A percentile compares a stretch with the other conserved stretches of the same genome.
Conservation (phyloP, 2,888 invertebrate genomes). For the Rhagonycha lutea region DNA sequence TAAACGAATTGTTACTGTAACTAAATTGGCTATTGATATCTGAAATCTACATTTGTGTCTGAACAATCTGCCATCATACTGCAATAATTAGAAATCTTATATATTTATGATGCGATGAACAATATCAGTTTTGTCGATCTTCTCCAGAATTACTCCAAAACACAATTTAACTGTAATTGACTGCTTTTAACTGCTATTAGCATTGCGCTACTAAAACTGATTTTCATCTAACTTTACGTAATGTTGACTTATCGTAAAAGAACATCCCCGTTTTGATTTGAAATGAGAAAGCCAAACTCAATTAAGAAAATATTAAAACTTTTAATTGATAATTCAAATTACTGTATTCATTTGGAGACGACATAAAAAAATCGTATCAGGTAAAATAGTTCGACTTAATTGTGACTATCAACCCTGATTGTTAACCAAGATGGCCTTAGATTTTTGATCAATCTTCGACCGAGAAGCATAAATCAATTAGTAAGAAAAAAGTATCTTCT, state of each 20-base stretch:
- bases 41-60: conserved; percentile 26
- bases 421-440: not conserved
- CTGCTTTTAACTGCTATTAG: conserved; percentile 8
- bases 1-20: not conserved
- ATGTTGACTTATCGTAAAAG: not conserved
- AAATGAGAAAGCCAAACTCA: not conserved
- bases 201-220: not conserved
- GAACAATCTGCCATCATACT: conserved; percentile 25
- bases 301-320: not conserved
- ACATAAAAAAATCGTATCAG: not conserved
- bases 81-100: conserved; percentile 28
- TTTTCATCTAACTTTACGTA: not conserved
- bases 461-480: not conserved
- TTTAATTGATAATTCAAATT: not conserved
- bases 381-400: not conserved
- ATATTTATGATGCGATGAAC: conserved; percentile 24
- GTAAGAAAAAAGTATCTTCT: not conserved
- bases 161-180: conserved; percentile 21
- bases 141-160: conserved; percentile 14
- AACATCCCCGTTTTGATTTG: not conserved
- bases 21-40: conserved; percentile 18
- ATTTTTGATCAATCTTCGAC: not conserved
- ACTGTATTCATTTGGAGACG: not conserved
- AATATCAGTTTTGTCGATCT: conserved; percentile 26
- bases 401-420: too few species aligned